Percentiles rank a stretch among this genome's conserved stretches.
phyloP scores from a whole-genome alignment of 2,888 invertebrate genomes.

The Graphium colonna region DNA sequence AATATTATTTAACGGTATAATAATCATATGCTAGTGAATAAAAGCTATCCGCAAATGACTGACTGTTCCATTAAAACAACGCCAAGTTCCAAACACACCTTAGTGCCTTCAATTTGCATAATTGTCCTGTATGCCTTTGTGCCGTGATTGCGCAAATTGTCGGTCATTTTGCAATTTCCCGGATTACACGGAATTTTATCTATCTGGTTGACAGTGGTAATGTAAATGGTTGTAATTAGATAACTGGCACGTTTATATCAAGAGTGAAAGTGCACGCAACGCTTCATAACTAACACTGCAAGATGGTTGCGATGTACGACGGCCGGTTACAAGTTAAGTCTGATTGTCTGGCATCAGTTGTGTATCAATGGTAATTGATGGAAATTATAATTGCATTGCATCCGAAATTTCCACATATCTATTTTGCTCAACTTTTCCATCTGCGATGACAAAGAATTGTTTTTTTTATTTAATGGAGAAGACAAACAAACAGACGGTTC shows the following conservation, averaged over 20 bases:
- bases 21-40: too few species aligned
- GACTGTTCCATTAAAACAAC: background rate
- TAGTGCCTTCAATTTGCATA: constrained; percentile 8
- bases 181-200: constrained; percentile 14
- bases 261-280: constrained; percentile 18
- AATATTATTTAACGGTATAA: too few species aligned
- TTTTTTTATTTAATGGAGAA: too few species aligned
- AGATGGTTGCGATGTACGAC: constrained; percentile 2
- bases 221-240: constrained; percentile 20
- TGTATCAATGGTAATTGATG: too few species aligned
- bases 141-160: constrained; percentile 17
- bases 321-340: too few species aligned
- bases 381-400: too few species aligned
- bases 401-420: too few species aligned
- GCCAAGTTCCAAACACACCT: constrained; percentile 1
- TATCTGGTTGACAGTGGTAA: constrained; percentile 11
- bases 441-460: too few species aligned
- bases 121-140: constrained; percentile 7
- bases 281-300: constrained; percentile 7
- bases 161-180: constrained; percentile 16
- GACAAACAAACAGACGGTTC: too few species aligned
- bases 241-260: constrained; percentile 7
- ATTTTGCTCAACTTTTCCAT: too few species aligned
- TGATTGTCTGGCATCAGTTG: too few species aligned
- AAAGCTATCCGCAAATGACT: too few species aligned